These are phyloP conservation scores for Tromatobia lineatoria DNA, from an alignment of 2,888 invertebrate species.

Conservation along the genomic window DNA sequence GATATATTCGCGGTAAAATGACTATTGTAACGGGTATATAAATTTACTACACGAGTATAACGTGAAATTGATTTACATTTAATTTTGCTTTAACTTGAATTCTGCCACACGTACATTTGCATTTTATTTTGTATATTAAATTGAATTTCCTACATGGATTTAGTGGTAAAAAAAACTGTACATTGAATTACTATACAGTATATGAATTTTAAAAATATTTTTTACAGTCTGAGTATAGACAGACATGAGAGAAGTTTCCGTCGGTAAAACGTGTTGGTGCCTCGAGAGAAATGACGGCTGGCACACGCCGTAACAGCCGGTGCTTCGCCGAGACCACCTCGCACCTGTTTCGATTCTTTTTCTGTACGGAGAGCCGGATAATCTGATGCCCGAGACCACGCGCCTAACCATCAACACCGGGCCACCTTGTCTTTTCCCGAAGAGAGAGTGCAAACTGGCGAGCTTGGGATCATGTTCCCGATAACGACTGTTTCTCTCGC, in stretches of 20 bases:
- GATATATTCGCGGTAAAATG: too few species aligned
- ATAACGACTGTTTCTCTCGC: slow-evolving; percentile 40
- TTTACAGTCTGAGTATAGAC: background rate
- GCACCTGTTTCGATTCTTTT: slow-evolving; percentile 68
- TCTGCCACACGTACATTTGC: too few species aligned
- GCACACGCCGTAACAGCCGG: slow-evolving; percentile 71
- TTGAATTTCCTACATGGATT: too few species aligned
- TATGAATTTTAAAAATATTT: too few species aligned
- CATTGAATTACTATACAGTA: too few species aligned
- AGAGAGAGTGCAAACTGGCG: slow-evolving; percentile 39
- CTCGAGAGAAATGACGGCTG: slow-evolving; percentile 69
- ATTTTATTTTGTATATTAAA: too few species aligned
- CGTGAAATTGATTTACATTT: too few species aligned
- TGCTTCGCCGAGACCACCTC: slow-evolving; percentile 62
- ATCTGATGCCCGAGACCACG: slow-evolving; percentile 54
- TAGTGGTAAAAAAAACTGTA: too few species aligned
- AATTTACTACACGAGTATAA: too few species aligned
- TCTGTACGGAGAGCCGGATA: slow-evolving; percentile 60
- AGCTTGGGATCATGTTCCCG: slow-evolving; percentile 38
- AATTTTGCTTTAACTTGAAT: too few species aligned
- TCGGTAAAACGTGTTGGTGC: slow-evolving; percentile 7
- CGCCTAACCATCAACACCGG: slow-evolving; percentile 28
- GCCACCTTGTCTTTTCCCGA: slow-evolving; percentile 59
- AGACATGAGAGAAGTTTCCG: background rate
- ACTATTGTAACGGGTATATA: too few species aligned